These are phyloP conservation scores for Anneissia japonica DNA, from an alignment of 35 echinoderm and acorn worm genomes.

Conservation along the genomic window DNA sequence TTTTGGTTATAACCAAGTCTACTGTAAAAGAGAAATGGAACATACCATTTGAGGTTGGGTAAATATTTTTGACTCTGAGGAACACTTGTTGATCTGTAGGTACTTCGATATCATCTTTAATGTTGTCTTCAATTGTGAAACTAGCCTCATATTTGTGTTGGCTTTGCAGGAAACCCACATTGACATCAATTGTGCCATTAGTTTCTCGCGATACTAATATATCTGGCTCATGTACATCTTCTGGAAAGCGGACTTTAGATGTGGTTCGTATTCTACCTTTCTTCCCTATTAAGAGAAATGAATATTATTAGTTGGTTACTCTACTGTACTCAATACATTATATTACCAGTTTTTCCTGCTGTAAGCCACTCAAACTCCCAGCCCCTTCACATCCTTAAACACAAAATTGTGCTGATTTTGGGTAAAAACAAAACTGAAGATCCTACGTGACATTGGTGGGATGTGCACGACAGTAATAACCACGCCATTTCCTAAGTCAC, in stretches of 20 bases:
- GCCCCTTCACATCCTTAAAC: no score
- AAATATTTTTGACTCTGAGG: not conserved
- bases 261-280: conserved; percentile 43
- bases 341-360: no score
- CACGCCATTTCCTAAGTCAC: no score
- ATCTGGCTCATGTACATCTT: conserved; percentile 78
- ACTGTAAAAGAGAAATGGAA: no score
- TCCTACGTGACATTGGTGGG: no score
- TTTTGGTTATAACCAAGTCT: no score
- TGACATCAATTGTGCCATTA: conserved; percentile 52
- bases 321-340: no score
- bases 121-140: conserved; percentile 49
- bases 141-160: conserved; percentile 51
- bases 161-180: conserved; percentile 66
- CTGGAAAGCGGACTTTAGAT: conserved; percentile 69
- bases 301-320: no score
- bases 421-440: no score
- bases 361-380: no score
- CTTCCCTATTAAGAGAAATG: not conserved
- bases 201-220: conserved; percentile 43
- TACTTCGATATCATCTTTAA: conserved; percentile 40
- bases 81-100: conserved; percentile 15
- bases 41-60: conserved; percentile 4
- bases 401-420: no score
- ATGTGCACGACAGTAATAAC: no score